A percentile compares a stretch with the other conserved stretches of the same genome.
Evolutionary conservation across 2,888 invertebrate species (phyloP).

Genomic region (Eupithecia tripunctaria): DNA sequence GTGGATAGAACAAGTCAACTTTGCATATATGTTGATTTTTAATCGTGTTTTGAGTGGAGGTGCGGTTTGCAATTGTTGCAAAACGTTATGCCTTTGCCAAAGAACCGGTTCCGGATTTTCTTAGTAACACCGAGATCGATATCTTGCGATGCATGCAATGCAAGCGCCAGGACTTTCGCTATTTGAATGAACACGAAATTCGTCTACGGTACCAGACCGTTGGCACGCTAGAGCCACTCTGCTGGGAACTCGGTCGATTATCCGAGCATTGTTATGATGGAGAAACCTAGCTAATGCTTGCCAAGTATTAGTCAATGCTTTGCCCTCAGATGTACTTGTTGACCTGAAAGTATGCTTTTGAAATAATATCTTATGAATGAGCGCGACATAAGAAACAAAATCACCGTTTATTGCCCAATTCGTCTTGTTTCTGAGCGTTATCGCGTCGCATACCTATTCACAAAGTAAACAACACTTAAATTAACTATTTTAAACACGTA

Average conservation of each 20-base stretch:
- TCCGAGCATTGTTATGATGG: slow-evolving; percentile 55
- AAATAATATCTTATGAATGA: slow-evolving; percentile 16
- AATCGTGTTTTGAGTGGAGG: slow-evolving; percentile 37
- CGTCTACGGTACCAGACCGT: slow-evolving; percentile 38
- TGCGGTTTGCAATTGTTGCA: slow-evolving; percentile 60
- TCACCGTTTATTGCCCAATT: slow-evolving; percentile 4
- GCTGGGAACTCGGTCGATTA: slow-evolving; percentile 63
- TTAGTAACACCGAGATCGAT: slow-evolving; percentile 50
- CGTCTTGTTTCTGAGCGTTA: not conserved
- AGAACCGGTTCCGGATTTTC: slow-evolving; percentile 68
- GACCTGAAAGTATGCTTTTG: slow-evolving; percentile 21
- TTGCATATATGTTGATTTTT: slow-evolving; percentile 36
- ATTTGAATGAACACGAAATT: slow-evolving; percentile 56
- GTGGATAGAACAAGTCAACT: slow-evolving; percentile 39
- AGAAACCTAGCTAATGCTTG: slow-evolving; percentile 56
- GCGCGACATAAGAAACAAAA: not conserved
- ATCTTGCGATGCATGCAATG: slow-evolving; percentile 49
- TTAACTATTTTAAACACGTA: slow-evolving; percentile 1
- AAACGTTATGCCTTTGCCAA: slow-evolving; percentile 69
- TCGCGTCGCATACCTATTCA: not conserved
- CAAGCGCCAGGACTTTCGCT: slow-evolving; percentile 63
- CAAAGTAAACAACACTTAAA: not conserved
- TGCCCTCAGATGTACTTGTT: slow-evolving; percentile 19
- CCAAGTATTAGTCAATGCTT: slow-evolving; percentile 53
- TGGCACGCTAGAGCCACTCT: slow-evolving; percentile 38